Conservation (phyloP, 1,140 invertebrate genomes). For the Thaumatotibia leucotreta region DNA sequence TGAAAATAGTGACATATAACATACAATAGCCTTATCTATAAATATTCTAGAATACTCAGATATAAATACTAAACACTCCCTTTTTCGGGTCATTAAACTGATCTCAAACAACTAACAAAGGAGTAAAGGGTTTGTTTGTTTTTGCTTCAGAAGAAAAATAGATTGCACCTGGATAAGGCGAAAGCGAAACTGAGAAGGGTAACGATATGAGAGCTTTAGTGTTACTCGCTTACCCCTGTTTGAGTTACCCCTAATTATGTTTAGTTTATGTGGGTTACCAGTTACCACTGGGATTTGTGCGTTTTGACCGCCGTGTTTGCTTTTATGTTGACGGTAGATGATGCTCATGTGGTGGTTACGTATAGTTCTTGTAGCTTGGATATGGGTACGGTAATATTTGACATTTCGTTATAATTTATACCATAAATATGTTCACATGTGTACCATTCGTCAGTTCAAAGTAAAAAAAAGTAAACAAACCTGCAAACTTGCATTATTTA, state of each 20-base stretch:
- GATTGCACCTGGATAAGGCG: constrained; percentile 73
- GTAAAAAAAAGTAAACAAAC: too few relatives aligned
- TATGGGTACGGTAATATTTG: too few relatives aligned
- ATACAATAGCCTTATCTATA: too few relatives aligned
- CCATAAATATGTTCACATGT: too few relatives aligned
- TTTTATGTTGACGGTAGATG: neutral
- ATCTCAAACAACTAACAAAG: constrained; percentile 23
- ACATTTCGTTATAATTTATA: too few relatives aligned
- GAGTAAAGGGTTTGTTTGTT: constrained; percentile 64
- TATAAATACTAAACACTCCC: too few relatives aligned
- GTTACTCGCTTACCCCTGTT: constrained; percentile 66
- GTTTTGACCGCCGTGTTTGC: neutral
- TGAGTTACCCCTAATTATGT: constrained; percentile 52
- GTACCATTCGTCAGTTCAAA: too few relatives aligned
- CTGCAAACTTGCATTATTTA: too few relatives aligned
- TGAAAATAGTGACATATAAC: too few relatives aligned
- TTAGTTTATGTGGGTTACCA: constrained; percentile 25
- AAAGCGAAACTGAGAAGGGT: constrained; percentile 73
- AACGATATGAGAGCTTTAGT: constrained; percentile 60
- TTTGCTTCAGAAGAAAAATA: constrained; percentile 76
- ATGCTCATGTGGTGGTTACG: too few relatives aligned
- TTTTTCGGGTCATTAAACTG: neutral
- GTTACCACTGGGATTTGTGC: neutral
- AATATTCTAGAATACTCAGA: too few relatives aligned
- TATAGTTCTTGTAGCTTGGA: too few relatives aligned